Evolutionary conservation across 2,888 invertebrate genomes (phyloP), one percentile per base, ranked within the genome.

Genomic region (Agonopterix subpropinquella): DNA sequence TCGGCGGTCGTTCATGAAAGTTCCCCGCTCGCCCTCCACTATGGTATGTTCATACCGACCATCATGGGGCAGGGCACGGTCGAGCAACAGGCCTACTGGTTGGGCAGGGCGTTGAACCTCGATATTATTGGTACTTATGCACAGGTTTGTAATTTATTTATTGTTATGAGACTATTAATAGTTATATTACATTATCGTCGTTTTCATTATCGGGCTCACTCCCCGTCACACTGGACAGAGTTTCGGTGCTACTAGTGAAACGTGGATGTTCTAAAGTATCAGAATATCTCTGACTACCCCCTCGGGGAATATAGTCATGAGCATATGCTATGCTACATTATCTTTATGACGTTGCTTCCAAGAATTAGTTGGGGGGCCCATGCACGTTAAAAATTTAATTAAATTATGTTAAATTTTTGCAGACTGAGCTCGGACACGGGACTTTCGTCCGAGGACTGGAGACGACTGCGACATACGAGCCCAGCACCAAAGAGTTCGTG

Each of bases 351-450:
- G 28, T 28, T 28, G 28, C 28, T 18, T 18, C 18, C 18, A 28
- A 5, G 28, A 5, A 5, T 28, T 5, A 28, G 5, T 28, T 7
- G 28, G 5, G 5, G 28, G 28, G 28, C 28, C 7, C 28, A 28
- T 28, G 28, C 28, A 2, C 28, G 28, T 5, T 28, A 18, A 18
- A 18, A 18, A n/a, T n/a, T n/a, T n/a, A 4, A 4, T 4, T 18
- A 4, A 18, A 4, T 4, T 18, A 18, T 18, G 18, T 18, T 18
- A 18, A 18, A 45, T 36, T 45, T 43, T 72, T 81, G 46, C 64
- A 98, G 92, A 98, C 98, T 8, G 98, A 98, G 83, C 85, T 98
- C 48, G 97, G 98, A 0, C 98, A 98, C 80, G 98, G 98, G 5
- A 98, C 98, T 0, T 97, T 97, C 75, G 91, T 98, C 52, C 92